Evolutionary conservation across 2,888 invertebrate genomes (phyloP).

Genomic region (Caenorhabditis auriculariae): DNA sequence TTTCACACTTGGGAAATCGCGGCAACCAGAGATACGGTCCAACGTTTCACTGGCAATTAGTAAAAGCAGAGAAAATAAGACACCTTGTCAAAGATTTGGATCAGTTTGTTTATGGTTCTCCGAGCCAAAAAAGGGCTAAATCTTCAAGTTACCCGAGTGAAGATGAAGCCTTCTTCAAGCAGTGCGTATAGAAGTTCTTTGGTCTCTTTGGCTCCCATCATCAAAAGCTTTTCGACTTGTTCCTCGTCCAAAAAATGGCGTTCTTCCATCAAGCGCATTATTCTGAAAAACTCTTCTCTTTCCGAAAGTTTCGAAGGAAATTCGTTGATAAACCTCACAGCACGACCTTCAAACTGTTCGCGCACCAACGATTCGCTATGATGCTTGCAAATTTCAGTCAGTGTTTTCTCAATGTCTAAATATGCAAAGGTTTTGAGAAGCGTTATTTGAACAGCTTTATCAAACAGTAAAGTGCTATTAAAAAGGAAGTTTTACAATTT

Average conservation of each 20-base stretch:
- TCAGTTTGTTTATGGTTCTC: too few species aligned
- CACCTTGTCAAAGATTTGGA: too few species aligned
- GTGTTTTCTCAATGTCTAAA: constrained; percentile 71
- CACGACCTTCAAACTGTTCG: constrained; percentile 81
- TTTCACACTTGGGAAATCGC: too few species aligned
- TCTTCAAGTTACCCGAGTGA: constrained; percentile 20
- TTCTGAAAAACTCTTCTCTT: constrained; percentile 45
- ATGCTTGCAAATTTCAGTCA: constrained; percentile 75
- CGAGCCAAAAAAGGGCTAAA: too few species aligned
- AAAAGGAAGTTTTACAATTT: too few species aligned
- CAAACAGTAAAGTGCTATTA: too few species aligned
- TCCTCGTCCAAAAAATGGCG: constrained; percentile 85
- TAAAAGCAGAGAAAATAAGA: too few species aligned
- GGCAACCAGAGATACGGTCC: too few species aligned
- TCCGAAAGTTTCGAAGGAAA: neutral
- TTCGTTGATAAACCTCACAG: constrained; percentile 32
- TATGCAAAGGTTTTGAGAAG: neutral
- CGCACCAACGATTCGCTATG: constrained; percentile 79
- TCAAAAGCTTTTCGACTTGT: constrained; percentile 79
- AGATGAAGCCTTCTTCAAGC: constrained; percentile 76
- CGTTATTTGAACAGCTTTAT: neutral
- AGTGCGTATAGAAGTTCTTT: constrained; percentile 84
- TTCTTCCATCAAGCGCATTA: constrained; percentile 78
- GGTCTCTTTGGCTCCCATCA: constrained; percentile 90
- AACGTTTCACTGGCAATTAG: too few species aligned